Base-by-base conservation (phyloP, 1,140 invertebrate genomes). In the Macrocentrus cingulum region DNA sequence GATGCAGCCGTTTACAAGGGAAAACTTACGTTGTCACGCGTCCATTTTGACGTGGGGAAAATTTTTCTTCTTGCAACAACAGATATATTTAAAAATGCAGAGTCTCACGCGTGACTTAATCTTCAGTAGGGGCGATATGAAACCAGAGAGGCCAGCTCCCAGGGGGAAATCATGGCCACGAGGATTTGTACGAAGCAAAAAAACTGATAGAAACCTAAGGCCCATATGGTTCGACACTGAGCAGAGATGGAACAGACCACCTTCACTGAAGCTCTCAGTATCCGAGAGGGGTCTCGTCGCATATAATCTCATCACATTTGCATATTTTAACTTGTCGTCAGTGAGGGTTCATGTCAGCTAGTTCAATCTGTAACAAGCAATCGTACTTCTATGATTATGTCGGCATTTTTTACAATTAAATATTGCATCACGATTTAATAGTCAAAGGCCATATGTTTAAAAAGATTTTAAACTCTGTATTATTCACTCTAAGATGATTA, bases 291-390 rank as follows among this genome's bases (percentile, higher is more conserved):
- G 54, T 15, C 56, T 54, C 44, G 50, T 46, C 57, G 57, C 55
- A 64, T n/a, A n/a, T 61, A 51, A 57, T 56, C 52, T 46, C 13
- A 20, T 37, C 39, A 45, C 49, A 65, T 66, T 66, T 66, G 49
- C 58, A 55, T 59, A 56, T 64, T 64, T 62, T 61, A 66, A 56
- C 59, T 64, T 48, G 56, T 66, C 51, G 25, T 29, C 65, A 59
- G 61, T 66, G 61, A 56, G 62, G 63, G 59, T 42, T 64, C n/a
- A n/a, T n/a, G n/a, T n/a, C n/a, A n/a, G n/a, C n/a, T n/a, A n/a
- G n/a, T n/a, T n/a, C n/a, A n/a, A n/a, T n/a, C n/a, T n/a, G n/a
- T n/a, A n/a, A n/a, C n/a, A n/a, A n/a, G n/a, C n/a, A n/a, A n/a
- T n/a, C n/a, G n/a, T n/a, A n/a, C n/a, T n/a, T n/a, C n/a, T n/a